Base-by-base conservation (phyloP, 2,797 vertebrate genomes). In the Parauchenoglanis ngamensis region DNA sequence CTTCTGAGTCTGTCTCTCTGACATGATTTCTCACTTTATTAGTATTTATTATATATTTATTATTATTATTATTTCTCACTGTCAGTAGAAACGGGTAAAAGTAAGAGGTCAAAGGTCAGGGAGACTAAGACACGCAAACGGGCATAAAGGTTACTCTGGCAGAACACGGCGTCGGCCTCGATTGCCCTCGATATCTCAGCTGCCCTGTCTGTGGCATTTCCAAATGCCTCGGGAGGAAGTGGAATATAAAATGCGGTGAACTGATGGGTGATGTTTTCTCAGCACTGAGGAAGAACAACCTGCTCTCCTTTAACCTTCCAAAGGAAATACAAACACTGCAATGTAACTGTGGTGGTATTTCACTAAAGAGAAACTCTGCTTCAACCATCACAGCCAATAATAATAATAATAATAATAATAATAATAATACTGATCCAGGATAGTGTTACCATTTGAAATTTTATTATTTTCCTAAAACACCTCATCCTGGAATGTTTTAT, bases 161-260 rank as follows among this genome's bases (percentile, higher is more conserved):
- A 85, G 91, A 91, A 90, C 89, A 79, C 46, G 80, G 25, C 80
- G 70, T 87, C 84, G 63, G 59, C 87, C n/a, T 77, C 89, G 85
- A 82, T 90, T 89, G 93, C 93, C 93, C 92, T 92, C 92, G 73
- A 93, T 94, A 93, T 93, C 92, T 90, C 88, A 88, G 92, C 90
- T 88, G 86, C 91, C 91, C 87, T 84, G 54, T 87, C 86, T 63
- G 72, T 95, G 94, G 92, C 94, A 95, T 95, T 95, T 95, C 31
- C 85, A 90, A 93, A 92, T 80, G 85, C 88, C 89, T 81, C 80
- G 19, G 83, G 68, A 28, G 85, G 86, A 61, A 86, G 87, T 90
- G 89, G 91, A 92, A 91, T 89, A 91, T 92, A 90, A 93, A 89
- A 88, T 83, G 85, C 13, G 61, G 79, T 72, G 88, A 87, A 87